phyloP scores from a whole-genome alignment of 2,113 vertebrate species.

The Bombycilla garrulus region DNA sequence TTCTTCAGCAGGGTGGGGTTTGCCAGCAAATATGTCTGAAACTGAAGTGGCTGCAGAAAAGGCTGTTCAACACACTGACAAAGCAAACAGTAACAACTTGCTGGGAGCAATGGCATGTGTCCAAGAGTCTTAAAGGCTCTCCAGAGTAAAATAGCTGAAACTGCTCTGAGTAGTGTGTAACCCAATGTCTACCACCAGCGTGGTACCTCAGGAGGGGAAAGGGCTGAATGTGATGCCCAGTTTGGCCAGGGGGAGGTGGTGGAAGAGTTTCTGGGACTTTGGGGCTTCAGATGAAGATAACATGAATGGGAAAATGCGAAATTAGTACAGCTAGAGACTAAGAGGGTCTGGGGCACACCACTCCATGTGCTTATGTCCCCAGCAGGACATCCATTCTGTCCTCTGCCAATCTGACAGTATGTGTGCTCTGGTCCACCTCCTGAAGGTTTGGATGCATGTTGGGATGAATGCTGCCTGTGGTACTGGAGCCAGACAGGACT shows the following conservation, averaged over 20 bases:
- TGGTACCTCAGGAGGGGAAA: not conserved
- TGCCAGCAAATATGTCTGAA: not conserved
- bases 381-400: not conserved
- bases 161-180: not conserved
- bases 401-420: not conserved
- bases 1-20: not conserved
- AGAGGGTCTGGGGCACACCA: not conserved
- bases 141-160: not conserved
- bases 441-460: not conserved
- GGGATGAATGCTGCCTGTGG: not conserved
- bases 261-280: not conserved
- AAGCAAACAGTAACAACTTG: not conserved
- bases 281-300: not conserved
- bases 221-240: not conserved
- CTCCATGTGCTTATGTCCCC: not conserved
- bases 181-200: fast-evolving
- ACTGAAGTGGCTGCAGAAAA: not conserved
- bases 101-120: not conserved
- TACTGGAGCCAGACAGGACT: not conserved
- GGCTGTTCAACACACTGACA: not conserved
- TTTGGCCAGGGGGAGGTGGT: not conserved
- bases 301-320: not conserved
- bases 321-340: not conserved
- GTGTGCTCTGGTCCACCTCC: not conserved
- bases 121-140: constrained; percentile 2